Percentiles rank a stretch among this genome's conserved stretches.
phyloP scores from a whole-genome alignment of 2,797 vertebrate genomes.

The Smutsia gigantea region DNA sequence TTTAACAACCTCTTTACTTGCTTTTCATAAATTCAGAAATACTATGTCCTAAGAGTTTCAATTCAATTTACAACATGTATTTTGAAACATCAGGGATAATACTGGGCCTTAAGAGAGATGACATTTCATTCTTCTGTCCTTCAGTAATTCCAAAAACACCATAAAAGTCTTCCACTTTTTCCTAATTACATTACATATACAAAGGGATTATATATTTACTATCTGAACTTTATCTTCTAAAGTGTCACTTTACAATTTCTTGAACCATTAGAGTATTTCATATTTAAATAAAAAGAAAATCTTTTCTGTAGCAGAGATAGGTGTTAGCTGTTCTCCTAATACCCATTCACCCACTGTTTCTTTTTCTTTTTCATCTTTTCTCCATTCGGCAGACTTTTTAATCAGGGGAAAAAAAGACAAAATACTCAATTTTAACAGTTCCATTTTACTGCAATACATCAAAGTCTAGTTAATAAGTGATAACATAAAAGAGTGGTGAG shows the following conservation, averaged over 20 bases:
- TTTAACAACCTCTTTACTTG: neutral
- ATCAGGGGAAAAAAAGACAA: constrained; percentile 76
- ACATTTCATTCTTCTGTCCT: neutral
- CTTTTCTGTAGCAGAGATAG: neutral
- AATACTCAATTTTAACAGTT: constrained; percentile 90
- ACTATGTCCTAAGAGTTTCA: neutral
- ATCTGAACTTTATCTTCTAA: neutral
- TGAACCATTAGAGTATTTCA: neutral
- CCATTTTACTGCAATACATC: constrained; percentile 99
- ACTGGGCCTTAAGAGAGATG: neutral
- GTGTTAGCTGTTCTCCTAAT: neutral
- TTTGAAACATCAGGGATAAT: neutral
- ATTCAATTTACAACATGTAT: constrained; percentile 34
- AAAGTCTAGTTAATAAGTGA: constrained; percentile 97
- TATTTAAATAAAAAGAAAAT: constrained; percentile 35
- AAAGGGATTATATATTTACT: neutral
- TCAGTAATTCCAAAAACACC: neutral
- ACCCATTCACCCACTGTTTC: neutral
- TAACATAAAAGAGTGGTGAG: constrained; percentile 91
- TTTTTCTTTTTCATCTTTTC: neutral
- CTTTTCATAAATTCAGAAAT: constrained; percentile 51
- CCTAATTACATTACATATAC: neutral
- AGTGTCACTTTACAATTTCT: neutral
- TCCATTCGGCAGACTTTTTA: neutral
- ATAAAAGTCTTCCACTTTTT: neutral